Evolutionary conservation across 2,113 vertebrate species (phyloP).

Genomic region (Delphinus delphis): DNA sequence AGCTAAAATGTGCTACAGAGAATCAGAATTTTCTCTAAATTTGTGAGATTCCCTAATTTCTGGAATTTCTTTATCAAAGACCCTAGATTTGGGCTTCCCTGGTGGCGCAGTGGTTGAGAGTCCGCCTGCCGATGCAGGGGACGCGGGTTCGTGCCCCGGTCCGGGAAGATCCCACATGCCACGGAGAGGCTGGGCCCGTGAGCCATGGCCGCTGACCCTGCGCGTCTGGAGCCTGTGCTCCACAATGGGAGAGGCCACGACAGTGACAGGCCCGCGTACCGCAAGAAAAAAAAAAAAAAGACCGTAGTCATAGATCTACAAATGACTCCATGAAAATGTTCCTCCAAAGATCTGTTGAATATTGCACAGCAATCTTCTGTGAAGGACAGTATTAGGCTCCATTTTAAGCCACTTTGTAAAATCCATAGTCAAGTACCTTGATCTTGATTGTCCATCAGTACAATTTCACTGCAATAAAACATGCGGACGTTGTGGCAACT

Average conservation of each 20-base stretch:
- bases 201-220: no score
- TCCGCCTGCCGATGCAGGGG: no score
- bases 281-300: no score
- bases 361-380: background rate
- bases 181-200: no score
- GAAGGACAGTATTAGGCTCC: background rate
- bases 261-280: no score
- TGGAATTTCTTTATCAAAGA: background rate
- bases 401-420: background rate
- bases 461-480: background rate
- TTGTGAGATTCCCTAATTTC: background rate
- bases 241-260: fast-evolving
- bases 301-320: background rate
- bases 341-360: background rate
- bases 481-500: background rate
- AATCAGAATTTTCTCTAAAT: background rate
- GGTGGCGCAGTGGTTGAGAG: no score
- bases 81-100: background rate
- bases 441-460: background rate
- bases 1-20: background rate
- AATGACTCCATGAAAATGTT: background rate
- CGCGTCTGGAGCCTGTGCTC: no score
- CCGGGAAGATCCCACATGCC: no score
- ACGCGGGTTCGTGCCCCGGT: no score
- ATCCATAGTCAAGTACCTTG: background rate